Evolutionary conservation across 2,888 invertebrate species (phyloP).

Genomic region (Melitaea athalia): DNA sequence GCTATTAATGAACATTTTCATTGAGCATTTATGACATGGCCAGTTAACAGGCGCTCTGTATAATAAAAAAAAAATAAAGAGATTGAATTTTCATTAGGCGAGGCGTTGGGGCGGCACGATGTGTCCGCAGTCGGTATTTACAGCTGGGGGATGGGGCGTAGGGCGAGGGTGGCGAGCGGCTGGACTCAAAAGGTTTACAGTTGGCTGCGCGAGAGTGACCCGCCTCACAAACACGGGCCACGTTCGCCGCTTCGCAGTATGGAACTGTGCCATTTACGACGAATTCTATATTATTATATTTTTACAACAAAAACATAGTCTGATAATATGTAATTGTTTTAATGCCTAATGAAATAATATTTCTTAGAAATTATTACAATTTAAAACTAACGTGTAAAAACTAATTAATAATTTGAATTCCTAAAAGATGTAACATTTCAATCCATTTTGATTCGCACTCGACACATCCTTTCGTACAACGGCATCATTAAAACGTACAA

Average conservation of each 20-base stretch:
- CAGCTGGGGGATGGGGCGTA: conserved; percentile 46
- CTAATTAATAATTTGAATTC: background rate
- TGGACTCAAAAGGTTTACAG: conserved; percentile 81
- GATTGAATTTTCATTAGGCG: conserved; percentile 80
- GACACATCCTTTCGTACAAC: no score
- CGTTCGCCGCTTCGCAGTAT: conserved; percentile 61
- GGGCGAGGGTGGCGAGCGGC: conserved; percentile 56
- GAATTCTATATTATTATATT: conserved; percentile 33
- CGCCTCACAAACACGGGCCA: conserved; percentile 76
- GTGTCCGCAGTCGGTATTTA: conserved; percentile 69
- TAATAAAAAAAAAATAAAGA: conserved; percentile 67
- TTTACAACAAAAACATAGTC: conserved; percentile 20
- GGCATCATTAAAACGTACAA: background rate
- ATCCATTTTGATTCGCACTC: background rate
- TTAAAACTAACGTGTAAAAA: no score
- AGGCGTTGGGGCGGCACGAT: conserved; percentile 78
- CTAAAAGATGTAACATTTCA: background rate
- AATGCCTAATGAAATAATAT: background rate
- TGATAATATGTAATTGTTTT: background rate
- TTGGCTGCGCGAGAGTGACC: conserved; percentile 80
- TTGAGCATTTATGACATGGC: conserved; percentile 55
- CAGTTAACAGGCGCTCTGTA: conserved; percentile 51
- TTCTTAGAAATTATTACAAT: background rate
- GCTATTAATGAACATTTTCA: conserved; percentile 52
- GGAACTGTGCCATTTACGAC: conserved; percentile 62